Conservation (phyloP, 2,888 invertebrate species). For the Sinelater perroti region DNA sequence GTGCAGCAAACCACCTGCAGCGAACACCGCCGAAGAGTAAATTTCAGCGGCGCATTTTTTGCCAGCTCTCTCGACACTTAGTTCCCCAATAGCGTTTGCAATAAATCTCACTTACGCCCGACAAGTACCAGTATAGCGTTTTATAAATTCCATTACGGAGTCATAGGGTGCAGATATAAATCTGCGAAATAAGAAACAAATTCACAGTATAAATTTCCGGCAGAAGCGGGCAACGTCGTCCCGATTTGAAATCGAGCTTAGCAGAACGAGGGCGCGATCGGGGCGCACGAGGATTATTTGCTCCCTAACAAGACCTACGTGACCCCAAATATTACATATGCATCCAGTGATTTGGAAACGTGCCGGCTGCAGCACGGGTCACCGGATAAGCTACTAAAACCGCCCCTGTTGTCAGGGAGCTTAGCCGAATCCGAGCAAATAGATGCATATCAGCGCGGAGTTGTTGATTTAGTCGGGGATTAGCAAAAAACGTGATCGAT, state of each 20-base stretch:
- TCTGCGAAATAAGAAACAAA: conserved; percentile 6
- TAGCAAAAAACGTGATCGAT: too few relatives aligned
- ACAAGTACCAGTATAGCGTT: background rate
- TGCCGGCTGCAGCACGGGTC: conserved; percentile 12
- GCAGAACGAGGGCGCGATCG: conserved; percentile 13
- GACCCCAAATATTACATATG: conserved; percentile 30
- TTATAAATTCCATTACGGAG: conserved; percentile 7
- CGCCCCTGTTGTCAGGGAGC: too few relatives aligned
- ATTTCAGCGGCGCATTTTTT: too few relatives aligned
- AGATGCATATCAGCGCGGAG: conserved; percentile 8
- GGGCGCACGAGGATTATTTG: conserved; percentile 13
- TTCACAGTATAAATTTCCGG: conserved; percentile 7
- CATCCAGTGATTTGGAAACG: conserved; percentile 29
- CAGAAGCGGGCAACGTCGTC: conserved; percentile 9
- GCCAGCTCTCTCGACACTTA: too few relatives aligned
- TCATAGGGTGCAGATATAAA: conserved; percentile 5
- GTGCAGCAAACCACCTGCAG: too few relatives aligned
- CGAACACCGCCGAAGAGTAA: too few relatives aligned
- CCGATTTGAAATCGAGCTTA: conserved; percentile 19
- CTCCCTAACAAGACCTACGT: conserved; percentile 26
- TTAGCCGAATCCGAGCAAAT: conserved; percentile 21
- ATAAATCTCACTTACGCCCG: background rate
- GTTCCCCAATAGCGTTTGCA: background rate
- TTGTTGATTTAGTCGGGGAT: too few relatives aligned
- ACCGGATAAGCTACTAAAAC: too few relatives aligned